Percentiles rank a stretch among this genome's conserved stretches.
Conservation (phyloP, 1,140 invertebrate genomes). For the Hylaeus anthracinus region DNA sequence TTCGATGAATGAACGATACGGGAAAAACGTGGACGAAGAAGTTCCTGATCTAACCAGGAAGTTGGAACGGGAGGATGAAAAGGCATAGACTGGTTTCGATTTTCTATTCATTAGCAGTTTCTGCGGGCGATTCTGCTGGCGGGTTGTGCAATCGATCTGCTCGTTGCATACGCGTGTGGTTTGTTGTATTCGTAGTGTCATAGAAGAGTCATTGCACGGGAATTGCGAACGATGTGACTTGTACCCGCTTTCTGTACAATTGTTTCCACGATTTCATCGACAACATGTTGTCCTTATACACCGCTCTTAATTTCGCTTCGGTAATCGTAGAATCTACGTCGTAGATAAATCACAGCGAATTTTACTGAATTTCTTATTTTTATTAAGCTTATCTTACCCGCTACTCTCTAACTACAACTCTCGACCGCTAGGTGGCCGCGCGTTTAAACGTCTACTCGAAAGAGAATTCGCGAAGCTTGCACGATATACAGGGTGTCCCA, state of each 20-base stretch:
- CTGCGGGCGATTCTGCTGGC: constrained; percentile 67
- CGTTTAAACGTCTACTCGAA: too few relatives aligned
- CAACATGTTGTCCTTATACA: too few relatives aligned
- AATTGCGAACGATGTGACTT: background rate
- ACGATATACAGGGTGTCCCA: too few relatives aligned
- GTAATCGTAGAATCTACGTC: too few relatives aligned
- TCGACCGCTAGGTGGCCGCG: too few relatives aligned
- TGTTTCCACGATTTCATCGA: too few relatives aligned
- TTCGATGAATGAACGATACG: background rate
- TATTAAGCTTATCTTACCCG: too few relatives aligned
- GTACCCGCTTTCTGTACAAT: constrained; percentile 8
- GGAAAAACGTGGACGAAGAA: background rate
- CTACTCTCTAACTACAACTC: too few relatives aligned
- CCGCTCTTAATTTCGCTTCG: too few relatives aligned
- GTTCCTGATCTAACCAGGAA: constrained; percentile 47
- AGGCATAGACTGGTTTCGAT: background rate
- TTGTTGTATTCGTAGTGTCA: constrained; percentile 18
- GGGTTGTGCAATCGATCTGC: constrained; percentile 44
- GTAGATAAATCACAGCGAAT: too few relatives aligned
- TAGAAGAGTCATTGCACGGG: background rate
- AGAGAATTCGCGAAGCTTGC: too few relatives aligned
- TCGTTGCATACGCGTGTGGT: constrained; percentile 16
- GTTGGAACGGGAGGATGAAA: background rate
- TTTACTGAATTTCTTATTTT: too few relatives aligned
- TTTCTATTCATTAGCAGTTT: constrained; percentile 24